phyloP scores from a whole-genome alignment of 2,888 invertebrate genomes.

The Brenthis hecate region DNA sequence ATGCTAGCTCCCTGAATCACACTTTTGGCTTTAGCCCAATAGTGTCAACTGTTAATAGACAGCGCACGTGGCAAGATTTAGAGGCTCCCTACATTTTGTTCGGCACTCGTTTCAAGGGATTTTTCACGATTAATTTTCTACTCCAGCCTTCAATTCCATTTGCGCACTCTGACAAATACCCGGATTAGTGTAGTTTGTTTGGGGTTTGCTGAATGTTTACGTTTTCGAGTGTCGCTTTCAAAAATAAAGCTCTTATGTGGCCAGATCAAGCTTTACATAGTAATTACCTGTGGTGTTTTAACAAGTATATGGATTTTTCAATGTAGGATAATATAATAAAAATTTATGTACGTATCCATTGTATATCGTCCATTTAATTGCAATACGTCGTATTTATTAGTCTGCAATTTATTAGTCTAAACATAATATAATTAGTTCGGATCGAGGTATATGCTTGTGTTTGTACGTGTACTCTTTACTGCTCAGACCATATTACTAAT shows the following conservation, averaged over 20 bases:
- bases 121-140: conserved; percentile 80
- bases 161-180: conserved; percentile 77
- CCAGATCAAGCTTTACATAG: neutral
- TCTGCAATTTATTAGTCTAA: too few species aligned
- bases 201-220: conserved; percentile 53
- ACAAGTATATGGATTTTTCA: neutral
- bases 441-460: too few species aligned
- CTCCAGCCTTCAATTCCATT: conserved; percentile 76
- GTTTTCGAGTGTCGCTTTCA: conserved; percentile 33
- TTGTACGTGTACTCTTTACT: too few species aligned
- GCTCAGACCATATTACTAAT: too few species aligned
- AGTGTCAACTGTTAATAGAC: conserved; percentile 77
- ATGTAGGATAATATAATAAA: neutral
- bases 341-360: too few species aligned
- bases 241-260: conserved; percentile 6
- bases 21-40: conserved; percentile 69
- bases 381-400: too few species aligned
- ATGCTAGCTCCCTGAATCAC: conserved; percentile 45
- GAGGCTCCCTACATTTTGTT: conserved; percentile 46
- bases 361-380: too few species aligned
- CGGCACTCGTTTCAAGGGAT: conserved; percentile 63
- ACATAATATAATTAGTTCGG: too few species aligned
- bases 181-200: conserved; percentile 75
- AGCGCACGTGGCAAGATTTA: conserved; percentile 76
- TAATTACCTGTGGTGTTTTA: neutral